phyloP scores from a whole-genome alignment of 2,113 vertebrate genomes.

The Xenopus laevis region DNA sequence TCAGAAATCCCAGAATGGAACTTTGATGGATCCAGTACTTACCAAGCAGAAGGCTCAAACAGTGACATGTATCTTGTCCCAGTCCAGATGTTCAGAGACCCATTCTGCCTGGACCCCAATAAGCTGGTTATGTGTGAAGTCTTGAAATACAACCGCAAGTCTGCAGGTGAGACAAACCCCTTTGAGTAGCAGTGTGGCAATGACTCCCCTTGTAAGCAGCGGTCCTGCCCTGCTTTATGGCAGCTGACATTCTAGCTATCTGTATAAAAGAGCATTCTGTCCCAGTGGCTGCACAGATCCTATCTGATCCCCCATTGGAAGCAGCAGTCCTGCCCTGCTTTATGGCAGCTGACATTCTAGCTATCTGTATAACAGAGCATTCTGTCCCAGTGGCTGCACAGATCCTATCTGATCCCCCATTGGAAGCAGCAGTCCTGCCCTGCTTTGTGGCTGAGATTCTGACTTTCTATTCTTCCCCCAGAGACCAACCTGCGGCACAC shows the following conservation, averaged over 20 bases:
- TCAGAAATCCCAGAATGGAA: conserved; percentile 76
- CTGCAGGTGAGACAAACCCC: conserved; percentile 69
- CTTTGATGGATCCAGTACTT: conserved; percentile 69
- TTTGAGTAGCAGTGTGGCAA: too few relatives aligned
- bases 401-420: too few relatives aligned
- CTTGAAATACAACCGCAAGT: conserved; percentile 68
- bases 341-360: too few relatives aligned
- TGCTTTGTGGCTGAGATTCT: too few relatives aligned
- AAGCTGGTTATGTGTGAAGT: conserved; percentile 75
- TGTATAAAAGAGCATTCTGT: background rate
- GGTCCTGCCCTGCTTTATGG: too few relatives aligned
- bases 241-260: too few relatives aligned
- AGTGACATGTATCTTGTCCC: conserved; percentile 81
- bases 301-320: too few relatives aligned
- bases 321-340: too few relatives aligned
- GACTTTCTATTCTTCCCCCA: conserved; percentile 30
- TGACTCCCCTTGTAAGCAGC: too few relatives aligned
- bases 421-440: too few relatives aligned
- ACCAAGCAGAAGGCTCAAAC: conserved; percentile 71
- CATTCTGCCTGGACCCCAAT: conserved; percentile 67
- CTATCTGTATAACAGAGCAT: too few relatives aligned
- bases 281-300: background rate
- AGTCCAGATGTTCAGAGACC: conserved; percentile 71
- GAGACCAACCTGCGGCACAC: conserved; percentile 66
- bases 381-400: background rate